Percentiles rank a stretch among this genome's conserved stretches.
phyloP scores from a whole-genome alignment of 2,888 invertebrate species.

The Lasioglossum morio region DNA sequence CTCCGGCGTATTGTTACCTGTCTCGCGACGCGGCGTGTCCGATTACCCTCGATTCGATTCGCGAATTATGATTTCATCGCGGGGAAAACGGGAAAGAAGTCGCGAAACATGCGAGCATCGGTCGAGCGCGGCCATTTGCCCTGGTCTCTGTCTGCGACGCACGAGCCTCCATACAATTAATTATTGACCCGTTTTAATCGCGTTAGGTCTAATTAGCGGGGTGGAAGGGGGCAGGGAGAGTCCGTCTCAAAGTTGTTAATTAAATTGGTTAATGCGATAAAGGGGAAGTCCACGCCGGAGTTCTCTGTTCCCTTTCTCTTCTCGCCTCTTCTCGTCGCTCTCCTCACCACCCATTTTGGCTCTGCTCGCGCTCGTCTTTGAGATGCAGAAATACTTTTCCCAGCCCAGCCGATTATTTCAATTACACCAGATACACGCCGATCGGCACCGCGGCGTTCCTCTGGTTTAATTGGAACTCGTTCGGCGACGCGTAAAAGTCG shows the following conservation, averaged over 20 bases:
- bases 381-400: slow-evolving; percentile 48
- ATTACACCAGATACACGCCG: slow-evolving; percentile 47
- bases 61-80: slow-evolving; percentile 41
- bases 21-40: slow-evolving; percentile 52
- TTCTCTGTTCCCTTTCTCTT: slow-evolving; percentile 61
- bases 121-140: slow-evolving; percentile 40
- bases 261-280: slow-evolving; percentile 80
- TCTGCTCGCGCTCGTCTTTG: slow-evolving; percentile 18
- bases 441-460: slow-evolving; percentile 23
- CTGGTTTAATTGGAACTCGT: slow-evolving; percentile 9
- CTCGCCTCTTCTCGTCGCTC: slow-evolving; percentile 41
- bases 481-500: slow-evolving; percentile 4
- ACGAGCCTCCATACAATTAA: slow-evolving; percentile 73
- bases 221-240: slow-evolving; percentile 50
- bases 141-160: slow-evolving; percentile 52
- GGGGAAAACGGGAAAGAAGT: neutral
- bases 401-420: slow-evolving; percentile 59
- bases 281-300: slow-evolving; percentile 72
- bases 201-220: slow-evolving; percentile 78
- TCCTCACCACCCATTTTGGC: neutral
- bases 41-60: slow-evolving; percentile 55
- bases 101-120: neutral
- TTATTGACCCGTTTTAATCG: slow-evolving; percentile 79
- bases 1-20: slow-evolving; percentile 56
- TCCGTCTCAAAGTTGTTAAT: slow-evolving; percentile 78